Base-by-base conservation (phyloP, 2,113 vertebrate species). In the Cyphomyrus discorhynchus region DNA sequence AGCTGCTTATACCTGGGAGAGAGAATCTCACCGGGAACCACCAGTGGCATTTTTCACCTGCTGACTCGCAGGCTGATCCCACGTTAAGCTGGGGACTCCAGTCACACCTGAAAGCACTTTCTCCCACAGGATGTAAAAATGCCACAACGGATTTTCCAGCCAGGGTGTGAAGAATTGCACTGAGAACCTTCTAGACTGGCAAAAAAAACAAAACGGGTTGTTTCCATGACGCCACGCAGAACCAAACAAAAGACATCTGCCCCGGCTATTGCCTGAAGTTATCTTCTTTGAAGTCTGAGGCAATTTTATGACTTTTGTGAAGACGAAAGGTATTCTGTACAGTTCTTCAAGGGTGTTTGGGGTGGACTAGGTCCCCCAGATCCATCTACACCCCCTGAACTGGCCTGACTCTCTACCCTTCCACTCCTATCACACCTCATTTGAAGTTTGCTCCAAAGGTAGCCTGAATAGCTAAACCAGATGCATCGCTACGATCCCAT, bases 361-460 rank as follows among this genome's bases (percentile, higher is more conserved):
- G 56, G 15, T 80, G 35, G 17, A 47, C 0, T 10, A 66, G 46
- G 17, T 31, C 13, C 31, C 24, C 39, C n/a, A 31, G 19, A 21
- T 52, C 31, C 19, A 35, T 45, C 89, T 39, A 27, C 66, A 42
- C 66, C 27, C 84, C 46, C 46, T 7, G 31, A 77, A 86, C 24
- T 85, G 27, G 47, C 13, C 31, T 42, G 58, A 53, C 24, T 45
- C 62, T 87, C 47, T 45, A 5, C 89, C 31, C 58, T 56, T n/a
- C 46, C 1, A 39, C 45, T 49, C 31, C 19, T 27, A 77, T 87
- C 21, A 27, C 50, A 39, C 84, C 50, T 77, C 50, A 70, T 86
- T 86, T 90, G 62, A 90, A 86, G 83, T 90, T 46, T 42, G 24
- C 85, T 77, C 84, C 85, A 85, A 87, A 90, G 89, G 62, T 90